These are phyloP conservation scores for Clarias pachynema DNA, from an alignment of 2,797 vertebrate species.

Conservation along the genomic window DNA sequence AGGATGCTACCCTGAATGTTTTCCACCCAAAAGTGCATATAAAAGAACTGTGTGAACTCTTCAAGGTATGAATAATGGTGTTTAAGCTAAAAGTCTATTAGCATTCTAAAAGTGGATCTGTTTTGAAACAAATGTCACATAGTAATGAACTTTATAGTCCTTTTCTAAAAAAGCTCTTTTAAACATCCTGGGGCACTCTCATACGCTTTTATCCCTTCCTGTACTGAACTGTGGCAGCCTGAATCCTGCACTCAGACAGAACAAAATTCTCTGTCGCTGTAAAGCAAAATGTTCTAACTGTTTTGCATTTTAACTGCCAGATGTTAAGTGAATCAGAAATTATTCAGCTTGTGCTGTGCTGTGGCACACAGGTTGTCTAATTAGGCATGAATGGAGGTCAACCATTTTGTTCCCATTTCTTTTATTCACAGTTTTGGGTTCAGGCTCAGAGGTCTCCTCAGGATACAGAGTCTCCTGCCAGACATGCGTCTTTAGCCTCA, in stretches of 20 bases:
- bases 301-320: not conserved
- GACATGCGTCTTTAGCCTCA: slow-evolving; percentile 36
- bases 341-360: not conserved
- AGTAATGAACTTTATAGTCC: slow-evolving; percentile 26
- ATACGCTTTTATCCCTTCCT: slow-evolving; percentile 29
- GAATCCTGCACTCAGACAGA: not conserved
- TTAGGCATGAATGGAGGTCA: not conserved
- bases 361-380: not conserved
- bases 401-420: slow-evolving; percentile 3
- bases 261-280: not conserved
- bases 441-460: slow-evolving; percentile 20
- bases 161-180: slow-evolving; percentile 30
- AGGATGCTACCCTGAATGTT: not conserved
- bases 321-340: not conserved
- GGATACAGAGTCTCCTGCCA: slow-evolving; percentile 17
- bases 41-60: slow-evolving; percentile 5
- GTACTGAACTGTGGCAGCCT: slow-evolving; percentile 1
- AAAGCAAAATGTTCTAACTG: not conserved
- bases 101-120: slow-evolving; percentile 22
- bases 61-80: slow-evolving; percentile 11
- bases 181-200: slow-evolving; percentile 53
- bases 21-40: not conserved
- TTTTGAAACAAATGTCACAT: slow-evolving; percentile 30
- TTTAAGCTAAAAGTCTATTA: slow-evolving; percentile 22
- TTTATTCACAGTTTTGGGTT: slow-evolving; percentile 32